phyloP scores from a whole-genome alignment of 2,797 vertebrate species.

The Mormyrops attenuatus region DNA sequence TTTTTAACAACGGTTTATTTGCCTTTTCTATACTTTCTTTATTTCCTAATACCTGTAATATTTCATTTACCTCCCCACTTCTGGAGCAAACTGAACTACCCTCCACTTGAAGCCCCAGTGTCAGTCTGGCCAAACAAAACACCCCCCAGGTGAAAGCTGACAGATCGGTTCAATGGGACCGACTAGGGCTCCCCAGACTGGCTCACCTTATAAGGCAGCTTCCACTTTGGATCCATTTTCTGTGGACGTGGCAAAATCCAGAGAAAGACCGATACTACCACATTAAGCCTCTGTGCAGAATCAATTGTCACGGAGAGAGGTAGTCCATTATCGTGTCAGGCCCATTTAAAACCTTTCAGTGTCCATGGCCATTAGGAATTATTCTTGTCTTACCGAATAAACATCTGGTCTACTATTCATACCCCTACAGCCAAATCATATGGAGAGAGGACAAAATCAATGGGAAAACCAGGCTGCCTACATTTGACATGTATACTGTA shows the following conservation, averaged over 20 bases:
- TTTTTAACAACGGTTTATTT: not conserved
- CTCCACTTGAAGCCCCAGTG: not conserved
- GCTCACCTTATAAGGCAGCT: not conserved
- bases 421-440: not conserved
- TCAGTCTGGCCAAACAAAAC: not conserved
- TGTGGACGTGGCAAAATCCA: not conserved
- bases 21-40: not conserved
- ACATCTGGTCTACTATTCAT: not conserved
- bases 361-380: not conserved
- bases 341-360: not conserved
- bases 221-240: not conserved
- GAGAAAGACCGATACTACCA: not conserved
- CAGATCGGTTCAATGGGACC: not conserved
- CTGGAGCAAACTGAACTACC: not conserved
- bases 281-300: not conserved
- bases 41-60: not conserved
- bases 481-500: not conserved
- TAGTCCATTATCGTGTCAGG: slow-evolving; percentile 8
- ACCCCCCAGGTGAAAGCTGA: not conserved
- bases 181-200: not conserved
- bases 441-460: not conserved
- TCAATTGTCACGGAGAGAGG: not conserved
- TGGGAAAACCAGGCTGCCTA: not conserved
- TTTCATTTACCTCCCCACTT: not conserved
- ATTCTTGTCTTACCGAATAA: not conserved